Evolutionary conservation across 2,888 invertebrate genomes (phyloP).

Genomic region (Ecdyonurus torrentis): DNA sequence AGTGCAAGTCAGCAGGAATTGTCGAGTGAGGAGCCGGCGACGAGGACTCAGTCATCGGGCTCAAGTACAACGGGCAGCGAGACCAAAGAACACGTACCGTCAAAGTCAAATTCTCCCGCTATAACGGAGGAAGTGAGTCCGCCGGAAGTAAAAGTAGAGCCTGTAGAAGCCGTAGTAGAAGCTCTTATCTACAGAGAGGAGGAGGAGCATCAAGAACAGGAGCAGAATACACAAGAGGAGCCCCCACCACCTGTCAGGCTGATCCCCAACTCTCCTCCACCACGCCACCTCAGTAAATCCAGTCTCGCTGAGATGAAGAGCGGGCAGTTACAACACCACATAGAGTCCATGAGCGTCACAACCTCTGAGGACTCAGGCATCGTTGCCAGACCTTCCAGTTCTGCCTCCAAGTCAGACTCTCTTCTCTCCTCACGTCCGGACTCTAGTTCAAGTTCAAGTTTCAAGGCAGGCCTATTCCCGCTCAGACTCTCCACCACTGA

Average conservation of each 20-base stretch:
- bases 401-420: conserved; percentile 6
- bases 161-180: neutral
- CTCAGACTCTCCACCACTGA: too few species aligned
- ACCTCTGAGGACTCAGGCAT: conserved; percentile 9
- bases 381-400: conserved; percentile 5
- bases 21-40: conserved; percentile 2
- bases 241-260: neutral
- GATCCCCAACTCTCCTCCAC: neutral
- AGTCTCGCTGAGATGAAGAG: neutral
- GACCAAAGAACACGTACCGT: neutral
- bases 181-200: neutral
- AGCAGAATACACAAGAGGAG: conserved; percentile 2
- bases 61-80: neutral
- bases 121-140: neutral
- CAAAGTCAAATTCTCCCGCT: neutral
- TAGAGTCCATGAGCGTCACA: conserved; percentile 7
- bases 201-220: neutral
- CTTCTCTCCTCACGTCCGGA: conserved; percentile 5
- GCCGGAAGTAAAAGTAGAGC: neutral
- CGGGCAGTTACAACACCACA: neutral
- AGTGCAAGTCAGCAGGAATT: neutral
- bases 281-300: neutral
- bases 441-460: neutral
- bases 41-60: neutral
- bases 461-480: neutral